Base-by-base conservation (phyloP, 2,113 vertebrate species). In the Pelobates fuscus region DNA sequence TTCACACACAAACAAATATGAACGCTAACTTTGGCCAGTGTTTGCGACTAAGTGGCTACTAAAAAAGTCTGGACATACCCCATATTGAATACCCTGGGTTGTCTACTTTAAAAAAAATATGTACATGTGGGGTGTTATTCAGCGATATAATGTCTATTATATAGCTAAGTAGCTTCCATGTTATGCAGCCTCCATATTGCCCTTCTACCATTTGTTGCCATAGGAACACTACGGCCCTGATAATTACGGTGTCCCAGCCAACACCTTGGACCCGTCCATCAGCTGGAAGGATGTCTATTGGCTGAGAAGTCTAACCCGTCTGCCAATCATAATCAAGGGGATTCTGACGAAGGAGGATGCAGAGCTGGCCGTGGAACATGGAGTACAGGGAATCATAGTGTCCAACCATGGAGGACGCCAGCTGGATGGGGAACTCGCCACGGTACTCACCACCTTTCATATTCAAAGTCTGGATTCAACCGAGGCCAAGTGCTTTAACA, bases 361-460 rank as follows among this genome's bases (percentile, higher is more conserved):
- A 0, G 94, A 97, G 82, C 84, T 98, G 84, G 97, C 97, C 0
- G 85, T 97, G 83, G 90, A 91, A 60, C 92, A 98, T 0, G 92
- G 94, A 0, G 92, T 96, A 24, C 92, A 94, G 21, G 97, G 94
- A 70, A 94, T 98, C 88, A 91, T 98, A 0, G 96, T 99, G 73
- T 99, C 96, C 72, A 99, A 98, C 79, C 97, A 98, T 0, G 97
- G 97, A 0, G 97, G 96, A 4, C 89, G 97, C 37, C 97, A 99
- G 80, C 87, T 99, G 74, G 97, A 98, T 23, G 96, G 93, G n/a
- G 93, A 85, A 27, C 92, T 89, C 0, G 93, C 96, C 27, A 93
- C 94, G 43, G 97, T 98, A 87, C 83, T 88, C 86, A 66, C 61
- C 26, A 55, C 54, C 46, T 41, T 8, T 41, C 14, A 41, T 8